phyloP scores from a whole-genome alignment of 2,888 invertebrate genomes.

The Heliothis peltigera region DNA sequence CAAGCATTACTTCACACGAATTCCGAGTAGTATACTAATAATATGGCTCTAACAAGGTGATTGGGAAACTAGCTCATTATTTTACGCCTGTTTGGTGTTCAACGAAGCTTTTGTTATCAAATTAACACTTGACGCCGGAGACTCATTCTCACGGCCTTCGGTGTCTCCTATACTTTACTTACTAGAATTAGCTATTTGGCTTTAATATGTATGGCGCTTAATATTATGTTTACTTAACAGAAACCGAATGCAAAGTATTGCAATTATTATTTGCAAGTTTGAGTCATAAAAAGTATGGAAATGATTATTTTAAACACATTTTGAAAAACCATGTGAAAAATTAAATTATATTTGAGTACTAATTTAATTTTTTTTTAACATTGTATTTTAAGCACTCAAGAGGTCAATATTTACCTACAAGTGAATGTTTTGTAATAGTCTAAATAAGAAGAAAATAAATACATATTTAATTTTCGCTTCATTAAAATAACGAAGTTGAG shows the following conservation, averaged over 20 bases:
- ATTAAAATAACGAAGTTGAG: not conserved
- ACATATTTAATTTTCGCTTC: not conserved
- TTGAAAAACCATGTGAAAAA: too few relatives aligned
- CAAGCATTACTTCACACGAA: conserved; percentile 52
- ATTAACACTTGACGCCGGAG: conserved; percentile 74
- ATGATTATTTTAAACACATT: too few relatives aligned
- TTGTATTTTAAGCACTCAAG: too few relatives aligned
- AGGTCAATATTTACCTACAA: too few relatives aligned
- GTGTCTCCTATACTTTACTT: conserved; percentile 35
- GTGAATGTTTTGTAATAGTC: too few relatives aligned
- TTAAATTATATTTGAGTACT: too few relatives aligned
- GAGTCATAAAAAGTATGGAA: too few relatives aligned
- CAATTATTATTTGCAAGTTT: too few relatives aligned
- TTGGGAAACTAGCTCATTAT: conserved; percentile 79
- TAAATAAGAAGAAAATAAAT: too few relatives aligned
- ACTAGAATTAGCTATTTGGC: not conserved
- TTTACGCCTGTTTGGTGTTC: conserved; percentile 66
- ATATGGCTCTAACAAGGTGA: conserved; percentile 76
- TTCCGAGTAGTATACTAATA: conserved; percentile 78
- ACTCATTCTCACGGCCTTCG: conserved; percentile 53
- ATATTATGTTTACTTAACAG: too few relatives aligned
- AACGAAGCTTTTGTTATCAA: conserved; percentile 77
- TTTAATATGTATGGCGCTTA: not conserved
- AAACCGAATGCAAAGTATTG: too few relatives aligned
- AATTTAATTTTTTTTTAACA: too few relatives aligned